Evolutionary conservation across 2,888 invertebrate genomes (phyloP).

Genomic region (Tiphia femorata): DNA sequence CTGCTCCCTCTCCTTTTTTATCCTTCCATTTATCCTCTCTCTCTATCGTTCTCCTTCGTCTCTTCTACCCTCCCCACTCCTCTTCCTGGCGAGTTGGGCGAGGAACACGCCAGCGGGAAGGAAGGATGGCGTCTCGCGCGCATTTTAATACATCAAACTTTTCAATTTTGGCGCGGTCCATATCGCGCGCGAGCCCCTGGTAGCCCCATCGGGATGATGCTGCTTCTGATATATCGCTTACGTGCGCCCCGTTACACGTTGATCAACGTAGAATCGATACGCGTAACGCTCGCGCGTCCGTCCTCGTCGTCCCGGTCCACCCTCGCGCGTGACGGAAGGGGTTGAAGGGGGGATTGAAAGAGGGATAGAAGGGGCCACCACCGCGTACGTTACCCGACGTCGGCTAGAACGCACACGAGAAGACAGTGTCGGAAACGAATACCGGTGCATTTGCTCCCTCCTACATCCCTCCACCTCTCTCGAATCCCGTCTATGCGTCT

Average conservation of each 20-base stretch:
- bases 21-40: neutral
- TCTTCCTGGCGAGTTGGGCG: no score
- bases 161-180: constrained; percentile 57
- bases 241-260: constrained; percentile 52
- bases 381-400: constrained; percentile 11
- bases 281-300: constrained; percentile 19
- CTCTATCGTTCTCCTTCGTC: neutral
- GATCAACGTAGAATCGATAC: constrained; percentile 57
- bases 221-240: constrained; percentile 63
- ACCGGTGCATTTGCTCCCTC: no score
- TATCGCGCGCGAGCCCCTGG: constrained; percentile 35
- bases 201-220: constrained; percentile 46
- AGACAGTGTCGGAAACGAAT: constrained; percentile 2
- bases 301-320: neutral
- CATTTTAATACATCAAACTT: constrained; percentile 64
- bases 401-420: constrained; percentile 2
- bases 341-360: neutral
- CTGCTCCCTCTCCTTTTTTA: no score
- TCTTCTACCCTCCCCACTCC: no score
- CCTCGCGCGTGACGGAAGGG: neutral
- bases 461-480: no score
- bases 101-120: constrained; percentile 1
- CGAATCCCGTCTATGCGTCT: neutral
- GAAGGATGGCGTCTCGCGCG: constrained; percentile 20
- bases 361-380: constrained; percentile 11